A percentile compares a stretch with the other conserved stretches of the same genome.
phyloP scores from a whole-genome alignment of 2,797 vertebrate species.

The Eulemur albifrons region DNA sequence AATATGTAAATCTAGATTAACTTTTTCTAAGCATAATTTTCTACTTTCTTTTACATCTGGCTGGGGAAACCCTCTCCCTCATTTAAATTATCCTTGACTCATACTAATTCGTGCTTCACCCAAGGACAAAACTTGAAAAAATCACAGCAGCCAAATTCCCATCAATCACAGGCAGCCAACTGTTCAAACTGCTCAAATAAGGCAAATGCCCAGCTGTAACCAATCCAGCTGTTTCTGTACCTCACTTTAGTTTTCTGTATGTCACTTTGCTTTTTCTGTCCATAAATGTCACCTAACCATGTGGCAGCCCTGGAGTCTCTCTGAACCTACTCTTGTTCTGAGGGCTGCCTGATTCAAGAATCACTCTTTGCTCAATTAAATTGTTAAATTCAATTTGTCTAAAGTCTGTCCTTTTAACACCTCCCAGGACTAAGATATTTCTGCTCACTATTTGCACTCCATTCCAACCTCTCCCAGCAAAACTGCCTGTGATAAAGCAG shows the following conservation, averaged over 20 bases:
- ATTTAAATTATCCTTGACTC: not conserved
- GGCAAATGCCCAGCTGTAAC: not conserved
- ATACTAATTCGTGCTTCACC: not conserved
- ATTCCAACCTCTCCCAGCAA: not conserved
- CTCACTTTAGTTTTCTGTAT: not conserved
- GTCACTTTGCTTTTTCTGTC: not conserved
- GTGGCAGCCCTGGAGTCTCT: not conserved
- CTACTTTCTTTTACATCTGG: not conserved
- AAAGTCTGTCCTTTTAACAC: not conserved
- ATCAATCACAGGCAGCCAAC: not conserved
- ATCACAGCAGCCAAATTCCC: not conserved
- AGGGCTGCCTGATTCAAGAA: not conserved
- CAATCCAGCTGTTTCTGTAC: not conserved
- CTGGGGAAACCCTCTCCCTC: not conserved
- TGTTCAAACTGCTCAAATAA: not conserved
- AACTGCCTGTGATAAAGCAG: not conserved
- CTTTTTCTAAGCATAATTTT: not conserved
- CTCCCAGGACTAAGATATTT: not conserved
- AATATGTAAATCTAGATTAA: not conserved
- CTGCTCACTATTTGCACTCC: not conserved
- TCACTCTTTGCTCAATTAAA: not conserved
- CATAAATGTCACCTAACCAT: not conserved
- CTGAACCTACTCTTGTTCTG: not conserved
- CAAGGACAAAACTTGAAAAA: not conserved
- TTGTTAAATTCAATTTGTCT: not conserved